These are phyloP conservation scores for Drosophila suzukii DNA, from an alignment of 1,140 invertebrate genomes.

Conservation along the genomic window DNA sequence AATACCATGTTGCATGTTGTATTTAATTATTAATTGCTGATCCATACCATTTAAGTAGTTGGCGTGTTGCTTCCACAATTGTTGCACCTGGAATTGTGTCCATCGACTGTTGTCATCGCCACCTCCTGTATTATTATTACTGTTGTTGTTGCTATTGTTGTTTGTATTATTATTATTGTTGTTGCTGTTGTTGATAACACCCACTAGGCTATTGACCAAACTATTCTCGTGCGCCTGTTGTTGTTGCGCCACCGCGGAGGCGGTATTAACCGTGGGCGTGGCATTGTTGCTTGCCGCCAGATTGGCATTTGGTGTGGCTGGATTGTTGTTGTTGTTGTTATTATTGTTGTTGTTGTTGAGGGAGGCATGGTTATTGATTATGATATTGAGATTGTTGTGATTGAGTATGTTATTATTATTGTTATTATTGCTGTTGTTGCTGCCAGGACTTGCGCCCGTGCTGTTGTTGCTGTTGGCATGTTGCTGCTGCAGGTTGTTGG, in stretches of 20 bases:
- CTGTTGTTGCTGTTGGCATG: constrained; percentile 44
- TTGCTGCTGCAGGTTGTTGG: constrained; percentile 72
- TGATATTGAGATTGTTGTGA: constrained; percentile 75
- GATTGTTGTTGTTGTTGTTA: constrained; percentile 75
- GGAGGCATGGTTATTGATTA: constrained; percentile 66
- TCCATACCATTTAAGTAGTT: constrained; percentile 83
- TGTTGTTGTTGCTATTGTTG: constrained; percentile 50
- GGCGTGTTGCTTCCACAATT: constrained; percentile 84
- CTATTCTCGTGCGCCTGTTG: constrained; percentile 74
- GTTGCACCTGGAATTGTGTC: constrained; percentile 84
- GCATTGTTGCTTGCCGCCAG: constrained; percentile 48
- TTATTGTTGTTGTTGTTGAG: constrained; percentile 61
- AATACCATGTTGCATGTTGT: neutral
- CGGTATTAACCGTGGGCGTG: constrained; percentile 63
- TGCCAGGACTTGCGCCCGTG: constrained; percentile 32
- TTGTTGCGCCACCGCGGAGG: constrained; percentile 58
- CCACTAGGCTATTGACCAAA: constrained; percentile 77
- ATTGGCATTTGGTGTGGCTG: constrained; percentile 81
- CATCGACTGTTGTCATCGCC: constrained; percentile 80
- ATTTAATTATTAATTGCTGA: constrained; percentile 8
- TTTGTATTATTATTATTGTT: constrained; percentile 26
- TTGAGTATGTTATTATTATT: constrained; percentile 68
- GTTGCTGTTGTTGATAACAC: constrained; percentile 65
- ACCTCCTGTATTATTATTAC: constrained; percentile 38
- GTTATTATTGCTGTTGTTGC: constrained; percentile 52